Evolutionary conservation across 2,113 vertebrate species (phyloP), one percentile per base, ranked within the genome.

Genomic region (Cyprinus carpio): DNA sequence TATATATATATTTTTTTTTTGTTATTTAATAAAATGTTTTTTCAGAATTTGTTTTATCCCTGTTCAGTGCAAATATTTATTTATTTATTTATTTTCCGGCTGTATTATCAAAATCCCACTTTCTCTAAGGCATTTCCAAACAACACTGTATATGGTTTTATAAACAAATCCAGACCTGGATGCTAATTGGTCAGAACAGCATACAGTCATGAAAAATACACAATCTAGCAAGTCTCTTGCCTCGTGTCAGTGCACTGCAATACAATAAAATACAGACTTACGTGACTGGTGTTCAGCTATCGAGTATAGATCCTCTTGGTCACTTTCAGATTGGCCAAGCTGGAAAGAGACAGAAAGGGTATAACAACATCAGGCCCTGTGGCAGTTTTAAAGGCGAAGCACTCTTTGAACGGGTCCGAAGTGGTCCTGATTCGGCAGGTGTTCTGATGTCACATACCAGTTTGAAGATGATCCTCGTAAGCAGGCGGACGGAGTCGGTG

Each of bases 401-500:
- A 12, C 27, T 12, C 58, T 67, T 67, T 67, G 27, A 67, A 67
- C 5, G 2, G 6, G 4, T 77, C 18, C 13, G 27, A 77, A 56
- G 5, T 54, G 27, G 7, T 29, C 16, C 29, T 69, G 2, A 69
- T 40, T 13, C 23, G 4, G 34, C 13, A 67, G 40, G 43, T 13
- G 34, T 46, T 75, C 13, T 25, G 51, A 37, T 10, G 2, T 27
- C 54, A 93, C 95, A 93, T 94, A 99, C 98, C 91, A 96, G 88
- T 85, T 93, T 96, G 92, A 97, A 96, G 91, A 98, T 93, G 89
- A 97, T 95, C 89, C 95, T 96, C 1, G 95, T 96, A 46, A 95
- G 94, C 87, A 99, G 96, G 31, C 97, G 95, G 60, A 99, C 96
- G 0, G 97, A 97, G 89, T 99, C 97, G 10, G 96, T 96, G 79